Evolutionary conservation across 1,140 invertebrate genomes (phyloP).

Genomic region (Drosophila orena): DNA sequence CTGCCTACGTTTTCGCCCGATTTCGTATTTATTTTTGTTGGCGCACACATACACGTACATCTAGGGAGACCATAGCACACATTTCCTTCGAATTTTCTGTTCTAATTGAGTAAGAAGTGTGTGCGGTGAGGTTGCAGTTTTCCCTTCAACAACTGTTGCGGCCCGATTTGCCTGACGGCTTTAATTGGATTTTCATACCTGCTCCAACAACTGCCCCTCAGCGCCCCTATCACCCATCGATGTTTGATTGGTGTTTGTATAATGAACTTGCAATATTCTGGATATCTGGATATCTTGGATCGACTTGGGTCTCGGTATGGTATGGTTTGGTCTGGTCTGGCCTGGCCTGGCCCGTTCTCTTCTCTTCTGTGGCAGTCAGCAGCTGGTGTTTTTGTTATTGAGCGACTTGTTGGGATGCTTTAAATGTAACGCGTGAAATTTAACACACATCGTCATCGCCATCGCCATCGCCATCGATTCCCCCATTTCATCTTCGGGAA

Average conservation of each 20-base stretch:
- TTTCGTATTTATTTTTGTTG: slow-evolving; percentile 78
- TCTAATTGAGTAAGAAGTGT: slow-evolving; percentile 82
- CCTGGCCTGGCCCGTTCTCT: no score
- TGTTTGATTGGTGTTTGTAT: slow-evolving; percentile 81
- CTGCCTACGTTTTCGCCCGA: slow-evolving; percentile 44
- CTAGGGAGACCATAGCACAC: slow-evolving; percentile 34
- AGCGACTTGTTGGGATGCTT: slow-evolving; percentile 37
- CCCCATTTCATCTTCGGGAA: slow-evolving; percentile 46
- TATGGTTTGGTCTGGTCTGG: no score
- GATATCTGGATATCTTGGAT: slow-evolving; percentile 51
- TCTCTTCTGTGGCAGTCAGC: slow-evolving; percentile 1
- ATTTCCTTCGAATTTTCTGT: slow-evolving; percentile 82
- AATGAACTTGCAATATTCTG: slow-evolving; percentile 82
- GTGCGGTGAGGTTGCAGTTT: slow-evolving; percentile 77
- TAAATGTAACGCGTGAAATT: slow-evolving; percentile 78
- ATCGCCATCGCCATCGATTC: slow-evolving; percentile 44
- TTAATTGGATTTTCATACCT: slow-evolving; percentile 83
- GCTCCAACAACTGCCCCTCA: slow-evolving; percentile 20
- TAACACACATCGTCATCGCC: slow-evolving; percentile 71
- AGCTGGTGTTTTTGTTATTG: slow-evolving; percentile 35
- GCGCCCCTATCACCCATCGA: slow-evolving; percentile 26
- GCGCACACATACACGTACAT: slow-evolving; percentile 14
- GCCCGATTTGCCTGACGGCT: slow-evolving; percentile 60
- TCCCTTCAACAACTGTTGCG: slow-evolving; percentile 71
- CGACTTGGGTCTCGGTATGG: slow-evolving; percentile 3